A percentile compares a stretch with the other conserved stretches of the same genome.
phyloP scores from a whole-genome alignment of 2,888 invertebrate species.

The Platycheirus albimanus region DNA sequence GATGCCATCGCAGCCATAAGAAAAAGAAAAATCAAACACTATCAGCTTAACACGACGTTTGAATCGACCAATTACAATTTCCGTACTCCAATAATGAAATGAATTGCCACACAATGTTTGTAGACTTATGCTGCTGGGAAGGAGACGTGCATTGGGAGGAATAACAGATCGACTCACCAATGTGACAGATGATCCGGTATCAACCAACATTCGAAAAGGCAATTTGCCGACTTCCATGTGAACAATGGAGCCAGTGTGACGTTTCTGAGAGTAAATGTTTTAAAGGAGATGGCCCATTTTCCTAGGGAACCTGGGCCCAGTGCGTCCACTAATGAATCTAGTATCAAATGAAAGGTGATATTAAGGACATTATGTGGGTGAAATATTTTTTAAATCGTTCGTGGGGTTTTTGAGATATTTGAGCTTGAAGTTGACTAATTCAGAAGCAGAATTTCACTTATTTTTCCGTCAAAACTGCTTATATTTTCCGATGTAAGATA shows the following conservation, averaged over 20 bases:
- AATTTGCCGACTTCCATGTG: neutral
- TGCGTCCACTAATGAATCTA: no score
- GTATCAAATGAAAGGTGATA: no score
- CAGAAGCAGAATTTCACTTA: no score
- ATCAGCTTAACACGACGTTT: conserved; percentile 30
- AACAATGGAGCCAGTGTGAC: conserved; percentile 12
- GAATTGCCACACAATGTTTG: conserved; percentile 17
- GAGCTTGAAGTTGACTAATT: no score
- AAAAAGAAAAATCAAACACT: conserved; percentile 22
- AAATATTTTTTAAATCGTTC: no score
- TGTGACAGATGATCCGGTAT: conserved; percentile 22
- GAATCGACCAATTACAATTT: neutral
- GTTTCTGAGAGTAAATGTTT: conserved; percentile 22
- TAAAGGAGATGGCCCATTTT: no score
- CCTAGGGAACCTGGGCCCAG: no score
- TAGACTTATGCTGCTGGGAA: conserved; percentile 1
- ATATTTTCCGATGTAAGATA: no score
- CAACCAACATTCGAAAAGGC: conserved; percentile 3
- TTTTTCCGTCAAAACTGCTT: no score
- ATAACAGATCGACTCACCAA: conserved; percentile 36
- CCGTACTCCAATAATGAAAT: neutral
- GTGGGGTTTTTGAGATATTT: no score
- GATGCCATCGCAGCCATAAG: conserved; percentile 39
- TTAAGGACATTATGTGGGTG: no score
- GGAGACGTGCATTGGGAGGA: conserved; percentile 26